These are phyloP conservation scores for Drosophila longiperda DNA, from an alignment of 2,888 invertebrate species.

Conservation along the genomic window DNA sequence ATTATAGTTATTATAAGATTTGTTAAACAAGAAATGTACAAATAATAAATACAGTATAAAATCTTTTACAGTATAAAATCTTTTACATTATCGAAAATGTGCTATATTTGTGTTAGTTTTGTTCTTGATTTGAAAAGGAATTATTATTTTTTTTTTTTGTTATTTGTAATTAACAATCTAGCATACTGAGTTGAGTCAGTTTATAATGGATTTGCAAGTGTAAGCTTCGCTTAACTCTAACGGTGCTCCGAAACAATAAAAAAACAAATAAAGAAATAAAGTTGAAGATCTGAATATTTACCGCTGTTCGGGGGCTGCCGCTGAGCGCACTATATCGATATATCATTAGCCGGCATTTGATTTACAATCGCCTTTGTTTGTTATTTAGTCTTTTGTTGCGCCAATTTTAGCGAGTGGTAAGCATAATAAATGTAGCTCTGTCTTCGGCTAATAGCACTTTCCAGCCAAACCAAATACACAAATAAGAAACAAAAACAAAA, in stretches of 20 bases:
- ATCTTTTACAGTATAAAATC: background rate
- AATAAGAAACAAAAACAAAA: constrained; percentile 3
- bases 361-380: constrained; percentile 78
- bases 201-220: constrained; percentile 51
- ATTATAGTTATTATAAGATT: background rate
- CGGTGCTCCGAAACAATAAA: constrained; percentile 69
- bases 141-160: background rate
- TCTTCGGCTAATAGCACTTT: constrained; percentile 72
- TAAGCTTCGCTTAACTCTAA: constrained; percentile 49
- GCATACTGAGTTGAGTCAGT: background rate
- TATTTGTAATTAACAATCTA: constrained; percentile 3
- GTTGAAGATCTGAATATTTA: constrained; percentile 62
- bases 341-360: constrained; percentile 77
- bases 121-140: background rate
- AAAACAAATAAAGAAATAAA: constrained; percentile 22
- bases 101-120: background rate
- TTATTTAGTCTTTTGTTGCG: constrained; percentile 62
- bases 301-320: constrained; percentile 26
- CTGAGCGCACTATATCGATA: constrained; percentile 71
- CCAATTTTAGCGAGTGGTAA: constrained; percentile 57
- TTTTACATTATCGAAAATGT: background rate
- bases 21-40: background rate
- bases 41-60: background rate
- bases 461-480: constrained; percentile 35
- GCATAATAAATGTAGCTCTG: constrained; percentile 45